Evolutionary conservation across 2,888 invertebrate genomes (phyloP).

Genomic region (Hyalella azteca): DNA sequence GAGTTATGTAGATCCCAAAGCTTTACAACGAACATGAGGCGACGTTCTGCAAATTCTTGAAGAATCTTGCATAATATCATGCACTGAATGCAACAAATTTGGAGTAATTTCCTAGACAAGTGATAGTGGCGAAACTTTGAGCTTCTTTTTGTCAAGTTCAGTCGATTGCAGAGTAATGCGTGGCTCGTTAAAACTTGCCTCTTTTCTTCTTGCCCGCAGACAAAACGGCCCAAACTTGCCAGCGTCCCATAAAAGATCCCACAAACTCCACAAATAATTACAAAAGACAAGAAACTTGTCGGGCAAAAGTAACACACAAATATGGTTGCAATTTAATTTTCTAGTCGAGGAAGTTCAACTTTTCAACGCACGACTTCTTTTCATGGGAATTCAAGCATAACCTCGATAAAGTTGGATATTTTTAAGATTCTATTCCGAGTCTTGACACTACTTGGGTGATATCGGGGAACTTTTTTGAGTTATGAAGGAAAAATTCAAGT

Average conservation of each 20-base stretch:
- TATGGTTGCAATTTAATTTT: slow-evolving; percentile 37
- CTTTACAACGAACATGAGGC: too few relatives aligned
- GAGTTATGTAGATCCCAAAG: too few relatives aligned
- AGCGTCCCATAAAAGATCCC: slow-evolving; percentile 23
- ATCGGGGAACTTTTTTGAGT: slow-evolving; percentile 29
- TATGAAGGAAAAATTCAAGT: slow-evolving; percentile 15
- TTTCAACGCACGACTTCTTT: slow-evolving; percentile 27
- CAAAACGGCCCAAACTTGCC: slow-evolving; percentile 27
- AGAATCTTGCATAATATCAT: too few relatives aligned
- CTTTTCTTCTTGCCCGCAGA: slow-evolving; percentile 26
- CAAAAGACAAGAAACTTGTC: slow-evolving; percentile 32
- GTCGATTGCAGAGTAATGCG: slow-evolving; percentile 29
- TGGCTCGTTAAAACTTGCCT: slow-evolving; percentile 28
- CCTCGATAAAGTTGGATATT: slow-evolving; percentile 19
- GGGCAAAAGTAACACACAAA: slow-evolving; percentile 32
- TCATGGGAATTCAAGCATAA: slow-evolving; percentile 29
- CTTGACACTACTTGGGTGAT: slow-evolving; percentile 24
- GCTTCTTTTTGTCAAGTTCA: slow-evolving; percentile 25
- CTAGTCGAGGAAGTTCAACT: slow-evolving; percentile 33
- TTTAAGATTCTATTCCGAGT: slow-evolving; percentile 22
- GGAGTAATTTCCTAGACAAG: slow-evolving; percentile 3
- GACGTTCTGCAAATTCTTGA: too few relatives aligned
- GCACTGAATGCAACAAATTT: too few relatives aligned
- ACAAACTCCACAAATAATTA: slow-evolving; percentile 37
- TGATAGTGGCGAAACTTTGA: neutral